Conservation (phyloP, 2,888 invertebrate genomes). For the Neocrepidodera transversa region DNA sequence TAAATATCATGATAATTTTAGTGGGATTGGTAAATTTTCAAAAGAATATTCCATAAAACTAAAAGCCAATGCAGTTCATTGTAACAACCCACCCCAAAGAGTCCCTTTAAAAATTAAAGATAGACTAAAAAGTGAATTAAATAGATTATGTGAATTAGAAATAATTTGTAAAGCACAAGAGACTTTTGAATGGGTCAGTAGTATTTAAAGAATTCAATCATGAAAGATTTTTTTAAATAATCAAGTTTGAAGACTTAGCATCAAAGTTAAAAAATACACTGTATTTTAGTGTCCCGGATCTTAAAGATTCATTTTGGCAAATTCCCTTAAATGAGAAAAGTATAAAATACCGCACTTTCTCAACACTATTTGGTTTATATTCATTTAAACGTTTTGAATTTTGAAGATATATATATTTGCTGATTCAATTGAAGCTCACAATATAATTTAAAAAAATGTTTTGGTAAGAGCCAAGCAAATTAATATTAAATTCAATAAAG, state of each 20-base stretch:
- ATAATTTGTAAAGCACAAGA: conserved; percentile 12
- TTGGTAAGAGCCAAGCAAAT: conserved; percentile 13
- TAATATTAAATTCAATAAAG: conserved; percentile 22
- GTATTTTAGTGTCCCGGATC: conserved; percentile 6
- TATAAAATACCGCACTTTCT: too few species aligned
- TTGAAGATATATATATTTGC: conserved; percentile 13
- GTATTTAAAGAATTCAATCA: conserved; percentile 1
- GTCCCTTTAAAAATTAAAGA: conserved; percentile 25
- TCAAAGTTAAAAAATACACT: too few species aligned
- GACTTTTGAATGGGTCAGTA: conserved; percentile 11
- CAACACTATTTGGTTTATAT: not conserved
- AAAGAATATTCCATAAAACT: conserved; percentile 19
- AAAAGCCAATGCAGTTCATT: conserved; percentile 10
- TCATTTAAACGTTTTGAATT: conserved; percentile 1
- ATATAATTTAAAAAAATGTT: conserved; percentile 13
- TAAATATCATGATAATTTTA: conserved; percentile 21
- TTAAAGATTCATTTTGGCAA: conserved; percentile 14
- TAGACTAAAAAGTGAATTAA: too few species aligned
- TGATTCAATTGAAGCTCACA: conserved; percentile 12
- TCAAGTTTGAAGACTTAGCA: conserved; percentile 1
- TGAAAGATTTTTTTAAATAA: conserved; percentile 7
- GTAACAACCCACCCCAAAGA: conserved; percentile 20
- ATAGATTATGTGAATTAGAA: conserved; percentile 2
- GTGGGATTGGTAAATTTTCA: conserved; percentile 19
- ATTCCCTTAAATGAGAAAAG: conserved; percentile 1